phyloP scores from a whole-genome alignment of 2,113 vertebrate species.

The Xenopus borealis region DNA sequence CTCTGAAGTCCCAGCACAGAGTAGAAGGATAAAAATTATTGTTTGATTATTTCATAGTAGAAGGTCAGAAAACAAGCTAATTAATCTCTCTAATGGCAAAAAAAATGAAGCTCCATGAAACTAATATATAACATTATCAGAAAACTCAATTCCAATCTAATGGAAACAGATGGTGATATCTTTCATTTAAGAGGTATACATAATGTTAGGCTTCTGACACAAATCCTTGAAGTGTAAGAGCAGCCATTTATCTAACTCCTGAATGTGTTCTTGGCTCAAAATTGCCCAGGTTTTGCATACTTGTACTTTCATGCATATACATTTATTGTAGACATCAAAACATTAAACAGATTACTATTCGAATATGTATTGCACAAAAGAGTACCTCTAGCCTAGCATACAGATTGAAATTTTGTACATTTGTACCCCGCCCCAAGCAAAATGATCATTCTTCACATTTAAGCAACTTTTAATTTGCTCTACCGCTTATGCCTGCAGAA shows the following conservation, averaged over 20 bases:
- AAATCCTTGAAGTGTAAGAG: slow-evolving; percentile 9
- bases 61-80: slow-evolving; percentile 20
- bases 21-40: background rate
- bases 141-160: slow-evolving; percentile 31
- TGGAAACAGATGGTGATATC: slow-evolving; percentile 41
- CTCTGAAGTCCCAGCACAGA: slow-evolving; percentile 5
- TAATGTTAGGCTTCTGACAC: slow-evolving; percentile 1
- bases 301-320: background rate
- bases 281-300: background rate
- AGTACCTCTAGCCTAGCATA: slow-evolving; percentile 10
- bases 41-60: slow-evolving; percentile 17
- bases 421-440: background rate
- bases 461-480: background rate
- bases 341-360: background rate
- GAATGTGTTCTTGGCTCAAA: background rate
- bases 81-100: slow-evolving; percentile 35
- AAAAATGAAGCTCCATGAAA: slow-evolving; percentile 7
- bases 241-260: slow-evolving; percentile 34
- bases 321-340: background rate
- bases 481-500: slow-evolving; percentile 11
- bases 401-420: slow-evolving; percentile 27
- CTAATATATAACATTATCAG: slow-evolving; percentile 23
- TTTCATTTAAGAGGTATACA: slow-evolving; percentile 18
- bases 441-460: background rate
- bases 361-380: slow-evolving; percentile 16